phyloP scores from a whole-genome alignment of 1,140 invertebrate genomes.

The Drosophila azteca region DNA sequence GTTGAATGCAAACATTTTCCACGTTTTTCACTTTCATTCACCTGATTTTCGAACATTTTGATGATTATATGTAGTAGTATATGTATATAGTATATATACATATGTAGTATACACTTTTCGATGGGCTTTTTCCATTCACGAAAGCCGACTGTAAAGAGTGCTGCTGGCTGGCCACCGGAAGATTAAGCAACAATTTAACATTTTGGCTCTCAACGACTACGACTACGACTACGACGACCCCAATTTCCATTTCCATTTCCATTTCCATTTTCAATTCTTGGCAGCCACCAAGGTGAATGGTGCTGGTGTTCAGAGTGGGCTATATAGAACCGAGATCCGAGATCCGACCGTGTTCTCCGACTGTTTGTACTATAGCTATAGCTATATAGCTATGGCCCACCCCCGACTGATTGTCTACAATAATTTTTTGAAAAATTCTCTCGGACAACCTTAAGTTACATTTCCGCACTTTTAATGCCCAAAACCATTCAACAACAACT shows the following conservation, averaged over 20 bases:
- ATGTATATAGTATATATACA: slow-evolving; percentile 32
- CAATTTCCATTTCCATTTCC: slow-evolving; percentile 70
- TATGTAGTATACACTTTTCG: slow-evolving; percentile 44
- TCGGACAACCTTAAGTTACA: slow-evolving; percentile 65
- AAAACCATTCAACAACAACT: slow-evolving; percentile 10
- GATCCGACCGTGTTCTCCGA: slow-evolving; percentile 41
- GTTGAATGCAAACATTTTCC: background rate
- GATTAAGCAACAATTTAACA: slow-evolving; percentile 71
- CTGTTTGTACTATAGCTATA: slow-evolving; percentile 27
- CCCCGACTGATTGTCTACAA: slow-evolving; percentile 66
- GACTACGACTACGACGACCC: slow-evolving; percentile 37
- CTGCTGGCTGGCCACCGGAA: slow-evolving; percentile 55
- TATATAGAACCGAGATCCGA: slow-evolving; percentile 20
- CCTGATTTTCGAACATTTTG: slow-evolving; percentile 25
- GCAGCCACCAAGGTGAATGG: slow-evolving; percentile 65
- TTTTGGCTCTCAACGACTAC: slow-evolving; percentile 48
- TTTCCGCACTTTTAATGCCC: slow-evolving; percentile 59
- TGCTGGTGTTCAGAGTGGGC: slow-evolving; percentile 11
- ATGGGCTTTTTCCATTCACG: slow-evolving; percentile 63
- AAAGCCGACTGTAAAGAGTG: slow-evolving; percentile 43
- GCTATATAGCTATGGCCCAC: slow-evolving; percentile 43
- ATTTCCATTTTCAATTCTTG: slow-evolving; percentile 58
- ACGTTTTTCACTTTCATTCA: slow-evolving; percentile 22
- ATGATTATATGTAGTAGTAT: slow-evolving; percentile 9
- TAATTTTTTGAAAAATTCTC: slow-evolving; percentile 72